Conservation (phyloP, 1,140 invertebrate species). For the Euura lappo region DNA sequence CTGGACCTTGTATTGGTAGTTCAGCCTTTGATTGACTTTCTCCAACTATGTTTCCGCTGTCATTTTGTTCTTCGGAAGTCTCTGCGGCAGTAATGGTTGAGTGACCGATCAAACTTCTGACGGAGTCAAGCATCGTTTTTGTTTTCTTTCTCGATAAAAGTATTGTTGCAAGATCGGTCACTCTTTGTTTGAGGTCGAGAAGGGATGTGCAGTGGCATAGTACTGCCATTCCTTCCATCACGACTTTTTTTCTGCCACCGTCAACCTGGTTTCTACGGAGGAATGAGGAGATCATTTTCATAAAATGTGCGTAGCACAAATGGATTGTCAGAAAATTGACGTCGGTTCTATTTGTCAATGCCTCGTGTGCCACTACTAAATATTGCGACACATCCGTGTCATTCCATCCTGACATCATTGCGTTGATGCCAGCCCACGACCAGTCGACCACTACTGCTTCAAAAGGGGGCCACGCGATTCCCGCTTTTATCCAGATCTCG, state of each 20-base stretch:
- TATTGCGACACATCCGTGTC: slow-evolving; percentile 8
- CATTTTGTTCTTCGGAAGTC: background rate
- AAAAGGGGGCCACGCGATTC: background rate
- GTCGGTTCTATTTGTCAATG: background rate
- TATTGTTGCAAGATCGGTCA: too few species aligned
- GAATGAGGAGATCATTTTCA: slow-evolving; percentile 21
- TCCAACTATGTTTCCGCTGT: background rate
- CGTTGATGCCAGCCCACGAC: slow-evolving; percentile 10
- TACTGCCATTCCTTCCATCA: slow-evolving; percentile 19
- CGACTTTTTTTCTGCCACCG: background rate
- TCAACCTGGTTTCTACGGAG: slow-evolving; percentile 13
- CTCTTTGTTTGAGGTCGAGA: too few species aligned
- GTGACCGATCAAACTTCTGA: too few species aligned
- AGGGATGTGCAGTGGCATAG: slow-evolving; percentile 2
- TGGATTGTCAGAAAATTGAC: background rate
- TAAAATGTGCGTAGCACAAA: slow-evolving; percentile 19
- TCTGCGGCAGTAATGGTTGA: background rate
- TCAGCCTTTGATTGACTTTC: too few species aligned
- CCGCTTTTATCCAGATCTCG: background rate
- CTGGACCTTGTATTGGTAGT: too few species aligned
- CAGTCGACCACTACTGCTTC: slow-evolving; percentile 9
- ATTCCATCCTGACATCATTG: slow-evolving; percentile 5
- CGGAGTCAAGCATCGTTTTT: too few species aligned
- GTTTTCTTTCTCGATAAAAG: too few species aligned
- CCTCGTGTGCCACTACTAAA: slow-evolving; percentile 3